These are phyloP conservation scores for Halcyon senegalensis DNA, from an alignment of 2,113 vertebrate species.

Conservation along the genomic window DNA sequence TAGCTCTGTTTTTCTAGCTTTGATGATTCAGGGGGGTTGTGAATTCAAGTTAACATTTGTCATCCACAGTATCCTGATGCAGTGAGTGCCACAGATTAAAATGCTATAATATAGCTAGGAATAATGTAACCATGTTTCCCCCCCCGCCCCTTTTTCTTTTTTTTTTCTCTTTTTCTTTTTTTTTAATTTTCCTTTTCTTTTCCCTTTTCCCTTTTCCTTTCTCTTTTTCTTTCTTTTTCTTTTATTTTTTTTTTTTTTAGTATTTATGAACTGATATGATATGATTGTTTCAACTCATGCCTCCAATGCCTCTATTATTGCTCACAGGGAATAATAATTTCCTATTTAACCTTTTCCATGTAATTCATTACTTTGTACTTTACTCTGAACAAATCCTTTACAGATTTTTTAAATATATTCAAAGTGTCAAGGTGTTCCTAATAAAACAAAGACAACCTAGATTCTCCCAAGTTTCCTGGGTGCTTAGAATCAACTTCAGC, in stretches of 20 bases:
- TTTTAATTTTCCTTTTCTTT: too few species aligned
- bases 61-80: neutral
- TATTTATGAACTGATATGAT: neutral
- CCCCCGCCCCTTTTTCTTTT: too few species aligned
- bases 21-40: neutral
- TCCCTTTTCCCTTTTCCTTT: fast-evolving
- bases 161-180: neutral
- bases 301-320: neutral
- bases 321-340: neutral
- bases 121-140: neutral
- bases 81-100: neutral
- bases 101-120: neutral
- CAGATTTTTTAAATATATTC: neutral
- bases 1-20: neutral
- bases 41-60: neutral
- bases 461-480: neutral
- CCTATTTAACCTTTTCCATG: neutral
- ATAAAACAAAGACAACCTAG: neutral
- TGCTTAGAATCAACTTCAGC: neutral
- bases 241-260: fast-evolving
- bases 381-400: neutral
- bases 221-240: fast-evolving
- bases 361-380: neutral
- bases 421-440: fast-evolving
- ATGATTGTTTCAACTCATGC: neutral